A percentile compares a stretch with the other conserved stretches of the same genome.
These are phyloP conservation scores for Dioctria rufipes DNA, from an alignment of 2,888 invertebrate species.

Conservation along the genomic window DNA sequence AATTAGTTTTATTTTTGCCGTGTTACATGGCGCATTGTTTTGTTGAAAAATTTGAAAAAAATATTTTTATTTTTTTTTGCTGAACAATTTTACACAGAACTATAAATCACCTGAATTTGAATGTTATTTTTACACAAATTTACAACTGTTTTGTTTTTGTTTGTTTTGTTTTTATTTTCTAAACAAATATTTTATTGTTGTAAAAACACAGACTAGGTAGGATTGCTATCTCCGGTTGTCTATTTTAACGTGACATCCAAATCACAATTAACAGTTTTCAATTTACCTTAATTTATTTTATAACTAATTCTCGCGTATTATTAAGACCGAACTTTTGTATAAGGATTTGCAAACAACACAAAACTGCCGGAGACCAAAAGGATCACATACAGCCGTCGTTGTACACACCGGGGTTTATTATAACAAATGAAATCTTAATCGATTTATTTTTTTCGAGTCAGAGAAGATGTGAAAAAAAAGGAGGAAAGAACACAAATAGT, in stretches of 20 bases:
- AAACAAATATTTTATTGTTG: too few relatives aligned
- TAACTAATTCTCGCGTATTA: slow-evolving; percentile 7
- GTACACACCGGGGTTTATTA: not conserved
- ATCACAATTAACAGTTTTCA: slow-evolving; percentile 17
- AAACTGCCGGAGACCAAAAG: not conserved
- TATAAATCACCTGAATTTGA: not conserved
- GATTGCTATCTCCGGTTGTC: not conserved
- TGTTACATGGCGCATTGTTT: not conserved
- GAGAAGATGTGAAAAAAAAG: not conserved
- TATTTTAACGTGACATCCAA: not conserved
- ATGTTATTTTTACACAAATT: too few relatives aligned
- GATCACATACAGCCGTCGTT: not conserved
- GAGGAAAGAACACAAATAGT: slow-evolving; percentile 40
- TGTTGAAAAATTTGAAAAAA: not conserved
- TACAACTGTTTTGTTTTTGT: too few relatives aligned
- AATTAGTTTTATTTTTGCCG: not conserved
- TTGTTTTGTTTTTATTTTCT: too few relatives aligned
- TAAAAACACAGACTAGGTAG: too few relatives aligned
- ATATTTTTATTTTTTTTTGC: not conserved
- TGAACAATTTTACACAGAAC: not conserved
- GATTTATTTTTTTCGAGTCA: slow-evolving; percentile 25
- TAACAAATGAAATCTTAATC: slow-evolving; percentile 12
- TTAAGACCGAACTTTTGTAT: not conserved
- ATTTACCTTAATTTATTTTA: not conserved
- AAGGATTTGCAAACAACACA: not conserved